A percentile compares a stretch with the other conserved stretches of the same genome.
These are phyloP conservation scores for Phocides pigmalion DNA, from an alignment of 1,140 invertebrate species.

Conservation along the genomic window DNA sequence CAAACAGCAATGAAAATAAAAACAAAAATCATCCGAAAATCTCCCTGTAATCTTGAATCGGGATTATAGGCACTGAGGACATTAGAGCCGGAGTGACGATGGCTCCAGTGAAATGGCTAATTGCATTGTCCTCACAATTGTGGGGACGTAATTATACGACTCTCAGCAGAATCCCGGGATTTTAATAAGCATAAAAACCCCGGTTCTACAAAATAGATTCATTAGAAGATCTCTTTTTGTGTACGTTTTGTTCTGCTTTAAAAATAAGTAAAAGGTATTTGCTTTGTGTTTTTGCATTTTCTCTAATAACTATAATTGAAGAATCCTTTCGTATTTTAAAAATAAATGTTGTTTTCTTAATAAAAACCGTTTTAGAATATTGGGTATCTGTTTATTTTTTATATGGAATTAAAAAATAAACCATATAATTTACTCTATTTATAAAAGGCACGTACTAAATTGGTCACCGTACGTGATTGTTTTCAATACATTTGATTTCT, in stretches of 20 bases:
- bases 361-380: too few species aligned
- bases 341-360: background rate
- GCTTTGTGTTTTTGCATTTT: background rate
- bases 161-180: constrained; percentile 11
- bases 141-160: constrained; percentile 43
- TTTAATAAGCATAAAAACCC: constrained; percentile 27
- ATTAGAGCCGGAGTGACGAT: constrained; percentile 47
- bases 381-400: too few species aligned
- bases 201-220: constrained; percentile 11
- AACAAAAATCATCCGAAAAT: constrained; percentile 1
- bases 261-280: background rate
- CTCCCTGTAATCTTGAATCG: constrained; percentile 12
- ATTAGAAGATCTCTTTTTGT: constrained; percentile 15
- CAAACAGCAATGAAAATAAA: background rate
- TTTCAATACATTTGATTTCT: too few species aligned
- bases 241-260: constrained; percentile 4
- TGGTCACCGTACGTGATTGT: too few species aligned
- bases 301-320: background rate
- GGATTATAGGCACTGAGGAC: constrained; percentile 34
- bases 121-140: constrained; percentile 45
- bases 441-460: too few species aligned
- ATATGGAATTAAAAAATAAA: too few species aligned
- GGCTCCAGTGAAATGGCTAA: constrained; percentile 47
- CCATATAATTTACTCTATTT: too few species aligned
- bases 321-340: background rate